Evolutionary conservation across 2,113 vertebrate genomes (phyloP).

Genomic region (Cochlearius cochlearius): DNA sequence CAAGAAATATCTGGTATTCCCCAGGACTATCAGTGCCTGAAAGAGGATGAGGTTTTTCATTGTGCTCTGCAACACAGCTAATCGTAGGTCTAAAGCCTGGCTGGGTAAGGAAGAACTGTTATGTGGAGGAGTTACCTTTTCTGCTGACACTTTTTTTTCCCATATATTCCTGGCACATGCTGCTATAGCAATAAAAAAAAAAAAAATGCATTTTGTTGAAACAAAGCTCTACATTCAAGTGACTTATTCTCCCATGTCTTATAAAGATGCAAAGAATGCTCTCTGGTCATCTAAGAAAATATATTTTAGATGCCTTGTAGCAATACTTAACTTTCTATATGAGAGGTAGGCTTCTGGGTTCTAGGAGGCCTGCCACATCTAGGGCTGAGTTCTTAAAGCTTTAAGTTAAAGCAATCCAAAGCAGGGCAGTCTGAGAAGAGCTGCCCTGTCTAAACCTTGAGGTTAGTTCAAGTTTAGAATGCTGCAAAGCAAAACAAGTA

Average conservation of each 20-base stretch:
- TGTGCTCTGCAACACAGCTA: conserved; percentile 41
- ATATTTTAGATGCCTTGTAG: conserved; percentile 56
- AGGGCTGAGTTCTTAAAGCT: conserved; percentile 68
- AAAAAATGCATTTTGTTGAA: conserved; percentile 26
- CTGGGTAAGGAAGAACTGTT: conserved; percentile 46
- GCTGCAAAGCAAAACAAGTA: conserved; percentile 62
- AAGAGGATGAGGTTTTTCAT: conserved; percentile 36
- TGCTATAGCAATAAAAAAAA: conserved; percentile 35
- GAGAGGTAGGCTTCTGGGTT: conserved; percentile 70
- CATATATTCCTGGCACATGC: conserved; percentile 24
- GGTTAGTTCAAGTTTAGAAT: conserved; percentile 60
- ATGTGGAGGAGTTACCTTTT: neutral
- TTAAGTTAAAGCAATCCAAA: conserved; percentile 70
- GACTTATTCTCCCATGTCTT: conserved; percentile 59
- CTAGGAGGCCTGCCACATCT: conserved; percentile 64
- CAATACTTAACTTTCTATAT: conserved; percentile 54
- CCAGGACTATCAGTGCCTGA: conserved; percentile 39
- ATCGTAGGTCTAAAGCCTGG: neutral
- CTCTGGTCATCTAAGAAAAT: conserved; percentile 62
- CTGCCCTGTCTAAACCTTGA: conserved; percentile 56
- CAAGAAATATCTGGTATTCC: conserved; percentile 5
- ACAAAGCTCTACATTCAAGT: conserved; percentile 65
- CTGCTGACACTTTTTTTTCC: neutral
- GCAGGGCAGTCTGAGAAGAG: conserved; percentile 11
- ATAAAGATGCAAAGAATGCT: conserved; percentile 64